Base-by-base conservation (phyloP, 2,113 vertebrate genomes). In the Dromaius novaehollandiae region DNA sequence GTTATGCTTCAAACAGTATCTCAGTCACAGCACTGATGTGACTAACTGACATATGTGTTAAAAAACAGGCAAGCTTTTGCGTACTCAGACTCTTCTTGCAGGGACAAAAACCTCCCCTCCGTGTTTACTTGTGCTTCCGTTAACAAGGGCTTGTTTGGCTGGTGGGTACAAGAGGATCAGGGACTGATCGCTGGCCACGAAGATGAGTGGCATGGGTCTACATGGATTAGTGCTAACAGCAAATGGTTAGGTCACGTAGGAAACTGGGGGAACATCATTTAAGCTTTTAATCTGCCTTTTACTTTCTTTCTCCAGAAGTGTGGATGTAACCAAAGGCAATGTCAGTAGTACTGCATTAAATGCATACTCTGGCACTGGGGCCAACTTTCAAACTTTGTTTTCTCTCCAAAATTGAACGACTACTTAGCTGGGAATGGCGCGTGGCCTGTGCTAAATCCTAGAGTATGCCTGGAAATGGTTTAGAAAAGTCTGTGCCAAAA, bases 391-490 rank as follows among this genome's bases (percentile, higher is more conserved):
- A 55, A 44, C 30, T 56, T 36, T 80, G 30, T 88, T 91, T 58
- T 2, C 44, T 24, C 44, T 88, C 48, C 75, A 58, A 87, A 91
- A 64, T 13, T 44, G 16, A 63, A 82, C 0, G 3, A 70, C 14
- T 3, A 30, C 58, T 96, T 76, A 94, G 86, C 42, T 92, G 68
- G 74, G 80, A 93, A 77, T 0, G 10, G 74, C 70, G 44, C 44
- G 65, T 21, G 58, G 58, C 71, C 74, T 94, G 44, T 95, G 94
- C 82, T 63, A 91, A 94, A 55, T 74, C 82, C 75, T 88, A 86
- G 91, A 94, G 91, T 82, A 89, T 77, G 64, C 75, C 91, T 93
- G 71, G 82, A 36, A 97, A 91, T 38, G 94, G 77, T 90, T 97
- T 81, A 77, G 93, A 82, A 95, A 86, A 88, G 88, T 80, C 66